phyloP scores from a whole-genome alignment of 2,113 vertebrate genomes.

The Chinchilla lanigera region DNA sequence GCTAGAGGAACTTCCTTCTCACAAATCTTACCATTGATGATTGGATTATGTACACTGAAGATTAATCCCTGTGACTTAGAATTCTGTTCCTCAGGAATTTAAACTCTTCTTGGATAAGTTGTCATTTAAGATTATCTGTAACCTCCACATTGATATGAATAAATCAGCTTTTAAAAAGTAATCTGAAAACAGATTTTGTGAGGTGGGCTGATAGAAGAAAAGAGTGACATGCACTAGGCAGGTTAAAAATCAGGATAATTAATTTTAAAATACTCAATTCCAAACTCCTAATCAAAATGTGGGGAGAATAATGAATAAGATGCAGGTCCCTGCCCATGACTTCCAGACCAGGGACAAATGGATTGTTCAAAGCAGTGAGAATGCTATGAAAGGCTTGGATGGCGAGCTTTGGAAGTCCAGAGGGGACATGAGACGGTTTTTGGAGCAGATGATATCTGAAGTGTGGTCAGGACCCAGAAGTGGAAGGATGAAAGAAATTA shows the following conservation, averaged over 20 bases:
- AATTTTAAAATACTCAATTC: conserved; percentile 45
- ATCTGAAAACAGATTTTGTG: conserved; percentile 12
- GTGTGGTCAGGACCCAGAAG: background rate
- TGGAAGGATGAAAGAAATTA: background rate
- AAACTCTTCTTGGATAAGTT: conserved; percentile 29
- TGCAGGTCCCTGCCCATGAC: background rate
- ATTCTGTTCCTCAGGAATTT: conserved; percentile 4
- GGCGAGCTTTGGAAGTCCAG: background rate
- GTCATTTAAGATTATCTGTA: conserved; percentile 54
- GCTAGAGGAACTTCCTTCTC: background rate
- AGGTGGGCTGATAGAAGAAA: conserved; percentile 30
- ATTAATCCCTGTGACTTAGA: conserved; percentile 42
- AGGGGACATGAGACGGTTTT: background rate
- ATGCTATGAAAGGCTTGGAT: background rate
- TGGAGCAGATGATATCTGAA: background rate
- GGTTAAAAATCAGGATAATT: conserved; percentile 56
- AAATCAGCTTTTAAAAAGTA: conserved; percentile 3
- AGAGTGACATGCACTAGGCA: background rate
- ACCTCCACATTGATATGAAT: conserved; percentile 18
- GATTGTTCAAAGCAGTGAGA: background rate
- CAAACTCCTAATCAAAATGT: background rate
- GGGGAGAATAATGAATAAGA: background rate
- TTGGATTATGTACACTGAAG: background rate
- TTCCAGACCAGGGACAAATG: background rate
- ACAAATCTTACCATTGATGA: background rate